Evolutionary conservation across 1,140 invertebrate species (phyloP), one percentile per base, ranked within the genome.

Genomic region (Papilio polyxenes): DNA sequence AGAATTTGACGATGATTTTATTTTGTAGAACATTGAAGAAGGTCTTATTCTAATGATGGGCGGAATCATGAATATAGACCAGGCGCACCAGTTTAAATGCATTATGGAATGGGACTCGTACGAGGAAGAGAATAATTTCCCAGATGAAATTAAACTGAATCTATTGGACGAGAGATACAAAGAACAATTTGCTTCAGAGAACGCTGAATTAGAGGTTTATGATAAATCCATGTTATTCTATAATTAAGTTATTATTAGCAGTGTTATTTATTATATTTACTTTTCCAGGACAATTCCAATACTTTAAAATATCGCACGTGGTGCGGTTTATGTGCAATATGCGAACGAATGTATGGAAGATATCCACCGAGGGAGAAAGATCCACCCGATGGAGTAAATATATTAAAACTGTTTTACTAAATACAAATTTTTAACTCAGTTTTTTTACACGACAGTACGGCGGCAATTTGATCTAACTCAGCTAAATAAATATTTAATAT

Each of bases 321-420:
- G 96, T 96, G 96, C 86, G 96, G 96, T 13, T 88, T 97, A 20
- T 97, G 96, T 86, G 96, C 96, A 0, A 90, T 96, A 7, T 96
- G 95, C 84, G 96, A 97, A 88, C 92, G 97, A 81, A 87, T 96
- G 65, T 91, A 96, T 6, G 95, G 95, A 40, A 88, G 94, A 17
- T 92, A 95, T n/a, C 92, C 94, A 5, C 85, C 90, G 0, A 91
- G 92, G 62, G 90, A 95, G 0, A 87, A 90, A 23, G 95, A 96
- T 91, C 95, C 95, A 17, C 94, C 95, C 15, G 91, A 94, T 77
- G 94, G 93, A 85, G 94, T 95, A 90, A 80, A 72, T 77, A 62
- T 59, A 59, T 80, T 5, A 53, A 79, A 17, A 44, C 56, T 74
- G 51, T 81, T 51, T 37, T 53, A 40, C 17, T 51, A 78, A 13